These are phyloP conservation scores for Villa cingulata DNA, from an alignment of 2,888 invertebrate species.

Conservation along the genomic window DNA sequence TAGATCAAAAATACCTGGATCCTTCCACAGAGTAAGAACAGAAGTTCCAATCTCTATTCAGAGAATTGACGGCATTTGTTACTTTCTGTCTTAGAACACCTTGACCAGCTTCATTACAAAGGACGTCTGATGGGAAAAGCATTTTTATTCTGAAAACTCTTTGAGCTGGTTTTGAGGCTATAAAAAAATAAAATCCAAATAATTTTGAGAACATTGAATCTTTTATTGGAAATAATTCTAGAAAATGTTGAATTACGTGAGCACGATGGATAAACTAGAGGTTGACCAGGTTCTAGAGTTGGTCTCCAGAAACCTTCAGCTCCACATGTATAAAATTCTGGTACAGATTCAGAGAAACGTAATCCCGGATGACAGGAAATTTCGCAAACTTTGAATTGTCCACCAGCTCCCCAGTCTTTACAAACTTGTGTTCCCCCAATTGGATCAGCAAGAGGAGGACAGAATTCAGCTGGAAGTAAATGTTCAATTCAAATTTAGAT, in stretches of 20 bases:
- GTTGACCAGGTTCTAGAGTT: conserved; percentile 61
- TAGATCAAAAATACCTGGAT: conserved; percentile 34
- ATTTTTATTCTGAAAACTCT: conserved; percentile 85
- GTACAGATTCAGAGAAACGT: conserved; percentile 84
- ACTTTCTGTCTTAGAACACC: conserved; percentile 82
- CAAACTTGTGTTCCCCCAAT: conserved; percentile 84
- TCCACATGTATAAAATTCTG: conserved; percentile 95
- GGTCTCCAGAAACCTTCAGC: conserved; percentile 97
- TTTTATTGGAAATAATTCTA: background rate
- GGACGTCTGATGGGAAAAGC: conserved; percentile 91
- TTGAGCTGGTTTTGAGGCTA: conserved; percentile 80
- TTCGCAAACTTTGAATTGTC: conserved; percentile 90
- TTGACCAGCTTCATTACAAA: conserved; percentile 91
- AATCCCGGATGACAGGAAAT: conserved; percentile 76
- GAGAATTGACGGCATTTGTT: conserved; percentile 71
- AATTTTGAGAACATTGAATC: background rate
- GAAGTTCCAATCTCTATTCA: conserved; percentile 94
- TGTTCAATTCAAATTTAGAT: background rate
- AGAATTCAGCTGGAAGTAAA: conserved; percentile 65
- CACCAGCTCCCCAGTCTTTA: conserved; percentile 92
- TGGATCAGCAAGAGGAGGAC: conserved; percentile 77
- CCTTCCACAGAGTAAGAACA: conserved; percentile 83
- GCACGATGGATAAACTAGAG: conserved; percentile 81
- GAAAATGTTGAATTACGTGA: conserved; percentile 46
- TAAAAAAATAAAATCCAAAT: conserved; percentile 16